Conservation (phyloP, 2,113 vertebrate species). For the Zapus hudsonius region DNA sequence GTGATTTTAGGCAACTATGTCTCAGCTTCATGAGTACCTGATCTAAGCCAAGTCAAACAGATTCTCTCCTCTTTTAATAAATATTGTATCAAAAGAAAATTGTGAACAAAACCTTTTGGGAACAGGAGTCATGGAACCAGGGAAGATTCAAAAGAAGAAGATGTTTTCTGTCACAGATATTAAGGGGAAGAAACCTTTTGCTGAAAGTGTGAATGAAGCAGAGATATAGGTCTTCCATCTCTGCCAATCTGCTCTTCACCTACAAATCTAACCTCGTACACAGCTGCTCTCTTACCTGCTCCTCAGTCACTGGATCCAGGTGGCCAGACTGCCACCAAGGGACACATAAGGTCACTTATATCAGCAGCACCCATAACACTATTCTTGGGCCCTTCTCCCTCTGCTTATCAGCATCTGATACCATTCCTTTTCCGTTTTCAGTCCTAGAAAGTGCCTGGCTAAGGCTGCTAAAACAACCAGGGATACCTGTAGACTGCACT, state of each 20-base stretch:
- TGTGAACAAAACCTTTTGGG: neutral
- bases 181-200: neutral
- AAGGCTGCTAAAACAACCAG: neutral
- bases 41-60: neutral
- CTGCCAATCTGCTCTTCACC: neutral
- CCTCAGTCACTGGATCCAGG: neutral
- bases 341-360: neutral
- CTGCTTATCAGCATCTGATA: neutral
- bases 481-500: neutral
- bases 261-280: neutral
- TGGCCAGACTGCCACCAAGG: neutral
- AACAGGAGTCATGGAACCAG: neutral
- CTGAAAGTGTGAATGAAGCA: neutral
- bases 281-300: neutral
- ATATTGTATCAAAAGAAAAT: neutral
- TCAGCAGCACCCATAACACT: neutral
- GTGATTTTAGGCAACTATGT: neutral
- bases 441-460: neutral
- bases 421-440: neutral
- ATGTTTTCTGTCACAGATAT: neutral
- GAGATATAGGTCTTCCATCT: neutral
- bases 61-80: neutral
- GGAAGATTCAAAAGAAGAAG: neutral
- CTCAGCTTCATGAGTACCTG: neutral
- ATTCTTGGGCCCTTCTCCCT: neutral